Base-by-base conservation (phyloP, 1,140 invertebrate genomes). In the Rhagoletis zephyria region DNA sequence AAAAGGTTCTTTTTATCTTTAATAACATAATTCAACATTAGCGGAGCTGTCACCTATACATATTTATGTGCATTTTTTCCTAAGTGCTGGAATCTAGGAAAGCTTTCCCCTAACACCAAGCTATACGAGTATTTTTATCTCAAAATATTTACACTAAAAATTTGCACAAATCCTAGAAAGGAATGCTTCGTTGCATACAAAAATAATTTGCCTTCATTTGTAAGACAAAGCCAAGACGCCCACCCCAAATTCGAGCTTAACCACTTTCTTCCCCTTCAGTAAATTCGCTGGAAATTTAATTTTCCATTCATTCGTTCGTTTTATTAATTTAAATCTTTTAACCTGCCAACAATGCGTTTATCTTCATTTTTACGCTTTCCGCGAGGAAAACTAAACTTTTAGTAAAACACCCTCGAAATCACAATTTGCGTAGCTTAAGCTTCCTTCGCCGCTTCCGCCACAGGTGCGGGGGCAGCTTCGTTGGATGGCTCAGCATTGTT, bases 391-490 rank as follows among this genome's bases (percentile, higher is more conserved):
- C 42, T 19, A 77, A 70, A 77, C 77, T 30, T 19, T 40, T 6
- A 87, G 42, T 40, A 60, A 77, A 87, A 14, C 10, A 74, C 40
- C 19, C 60, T 51, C 14, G 86, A 60, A 77, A 74, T 60, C 65
- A 61, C 48, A 87, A 77, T 87, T 40, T 77, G 19, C 2, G 30
- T 10, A 14, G 42, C n/a, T 16, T 85, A 87, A 40, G 88, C 85
- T 60, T 89, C 87, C 19, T 89, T 89, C 64, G 85, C 87, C 14
- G 90, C 89, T 86, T 91, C 89, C 4, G 85, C 88, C 4, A 87
- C 90, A 3, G 90, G 88, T n/a, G 90, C 90, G 0, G 90, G 90
- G 0, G 90, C 90, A 4, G 89, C 87, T 2, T 90, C 90, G 88
- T 74, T 89, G 87, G 63, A 88, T 16, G 88, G 30, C 6, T 89